These are phyloP conservation scores for Clarias macrocephalus DNA, from an alignment of 2,113 vertebrate species.

Conservation along the genomic window DNA sequence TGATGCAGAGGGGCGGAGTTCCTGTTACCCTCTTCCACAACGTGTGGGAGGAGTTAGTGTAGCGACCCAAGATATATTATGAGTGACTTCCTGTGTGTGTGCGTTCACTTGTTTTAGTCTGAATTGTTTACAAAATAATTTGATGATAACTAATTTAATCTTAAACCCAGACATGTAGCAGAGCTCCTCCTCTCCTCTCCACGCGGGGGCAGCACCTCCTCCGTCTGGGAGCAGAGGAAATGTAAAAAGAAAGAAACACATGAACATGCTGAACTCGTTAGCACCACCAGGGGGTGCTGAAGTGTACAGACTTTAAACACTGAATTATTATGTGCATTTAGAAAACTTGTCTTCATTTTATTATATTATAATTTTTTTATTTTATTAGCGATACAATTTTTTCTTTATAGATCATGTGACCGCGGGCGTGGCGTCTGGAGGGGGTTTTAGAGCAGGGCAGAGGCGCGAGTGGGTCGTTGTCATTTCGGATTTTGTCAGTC, in stretches of 20 bases:
- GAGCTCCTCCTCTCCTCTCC: not conserved
- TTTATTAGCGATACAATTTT: not conserved
- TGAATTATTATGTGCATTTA: not conserved
- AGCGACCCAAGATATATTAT: not conserved
- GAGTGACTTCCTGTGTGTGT: not conserved
- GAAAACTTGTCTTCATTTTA: slow-evolving; percentile 22
- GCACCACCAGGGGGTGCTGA: not conserved
- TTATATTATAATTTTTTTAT: slow-evolving; percentile 7
- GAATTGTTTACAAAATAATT: not conserved
- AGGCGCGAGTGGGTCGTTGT: slow-evolving; percentile 57
- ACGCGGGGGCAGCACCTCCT: too few relatives aligned
- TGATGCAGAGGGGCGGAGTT: not conserved
- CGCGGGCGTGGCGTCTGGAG: not conserved
- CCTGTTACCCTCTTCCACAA: not conserved
- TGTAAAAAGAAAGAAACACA: too few relatives aligned
- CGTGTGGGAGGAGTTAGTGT: not conserved
- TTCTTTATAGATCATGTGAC: not conserved
- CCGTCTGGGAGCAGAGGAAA: too few relatives aligned
- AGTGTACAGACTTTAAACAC: not conserved
- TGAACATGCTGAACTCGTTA: not conserved
- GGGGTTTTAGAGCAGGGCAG: not conserved
- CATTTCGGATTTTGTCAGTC: slow-evolving; percentile 65
- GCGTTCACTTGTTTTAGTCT: not conserved
- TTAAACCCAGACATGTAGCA: not conserved
- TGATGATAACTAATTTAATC: not conserved